These are phyloP conservation scores for Agrotis puta DNA, from an alignment of 2,888 invertebrate species.

Conservation along the genomic window DNA sequence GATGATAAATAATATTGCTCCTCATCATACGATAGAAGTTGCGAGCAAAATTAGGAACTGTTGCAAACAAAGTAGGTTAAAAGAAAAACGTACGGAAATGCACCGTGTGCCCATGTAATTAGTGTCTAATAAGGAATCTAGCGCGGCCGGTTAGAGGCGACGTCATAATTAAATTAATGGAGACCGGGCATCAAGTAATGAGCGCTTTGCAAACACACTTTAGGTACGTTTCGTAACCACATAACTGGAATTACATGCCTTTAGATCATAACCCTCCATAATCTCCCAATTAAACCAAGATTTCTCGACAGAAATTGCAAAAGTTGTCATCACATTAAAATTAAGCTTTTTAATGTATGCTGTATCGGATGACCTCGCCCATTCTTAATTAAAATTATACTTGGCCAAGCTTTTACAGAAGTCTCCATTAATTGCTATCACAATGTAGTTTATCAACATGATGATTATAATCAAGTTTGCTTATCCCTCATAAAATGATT, in stretches of 20 bases:
- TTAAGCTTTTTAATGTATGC: conserved; percentile 20
- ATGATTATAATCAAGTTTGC: conserved; percentile 61
- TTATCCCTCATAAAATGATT: conserved; percentile 68
- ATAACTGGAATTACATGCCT: conserved; percentile 33
- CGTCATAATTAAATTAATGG: conserved; percentile 66
- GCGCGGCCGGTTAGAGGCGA: conserved; percentile 53
- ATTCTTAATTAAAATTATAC: conserved; percentile 57
- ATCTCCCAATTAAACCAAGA: conserved; percentile 54
- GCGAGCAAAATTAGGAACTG: background rate
- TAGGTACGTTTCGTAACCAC: conserved; percentile 18
- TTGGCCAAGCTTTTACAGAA: conserved; percentile 17
- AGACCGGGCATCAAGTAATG: conserved; percentile 53
- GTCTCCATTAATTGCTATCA: conserved; percentile 33
- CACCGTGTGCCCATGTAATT: conserved; percentile 56
- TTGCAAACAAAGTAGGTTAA: conserved; percentile 37
- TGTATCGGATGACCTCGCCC: conserved; percentile 23
- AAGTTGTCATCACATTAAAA: conserved; percentile 32
- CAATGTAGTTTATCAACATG: conserved; percentile 54
- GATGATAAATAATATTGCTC: background rate
- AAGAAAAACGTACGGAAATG: conserved; percentile 45
- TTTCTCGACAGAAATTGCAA: conserved; percentile 42
- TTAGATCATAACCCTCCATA: conserved; percentile 31
- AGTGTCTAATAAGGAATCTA: conserved; percentile 62
- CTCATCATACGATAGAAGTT: background rate
- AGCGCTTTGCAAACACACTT: conserved; percentile 43